Conservation (phyloP, 2,888 invertebrate genomes). For the Chymomyza fuscimana region DNA sequence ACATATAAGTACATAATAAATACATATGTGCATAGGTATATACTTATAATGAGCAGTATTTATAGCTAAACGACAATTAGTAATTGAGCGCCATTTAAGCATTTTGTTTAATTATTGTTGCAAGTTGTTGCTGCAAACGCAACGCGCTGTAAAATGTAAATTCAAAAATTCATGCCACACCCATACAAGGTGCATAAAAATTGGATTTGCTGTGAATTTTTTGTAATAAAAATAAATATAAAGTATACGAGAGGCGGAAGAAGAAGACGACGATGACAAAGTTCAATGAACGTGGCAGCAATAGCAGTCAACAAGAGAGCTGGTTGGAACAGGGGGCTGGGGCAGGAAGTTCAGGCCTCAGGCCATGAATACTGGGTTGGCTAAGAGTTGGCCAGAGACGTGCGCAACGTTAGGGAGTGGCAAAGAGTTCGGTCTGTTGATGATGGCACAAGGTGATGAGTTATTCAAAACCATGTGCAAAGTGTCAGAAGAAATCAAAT, state of each 20-base stretch:
- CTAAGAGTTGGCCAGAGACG: conserved; percentile 38
- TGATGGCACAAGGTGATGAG: conserved; percentile 60
- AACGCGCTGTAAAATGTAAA: conserved; percentile 24
- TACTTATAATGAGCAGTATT: conserved; percentile 55
- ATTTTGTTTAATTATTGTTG: conserved; percentile 34
- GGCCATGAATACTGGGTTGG: conserved; percentile 46
- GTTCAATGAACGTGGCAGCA: conserved; percentile 57
- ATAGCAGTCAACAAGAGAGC: background rate
- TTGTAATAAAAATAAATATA: conserved; percentile 1
- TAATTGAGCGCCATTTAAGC: conserved; percentile 52
- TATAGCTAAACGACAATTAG: conserved; percentile 55
- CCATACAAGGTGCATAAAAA: conserved; percentile 18
- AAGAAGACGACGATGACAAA: conserved; percentile 23
- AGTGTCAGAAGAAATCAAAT: conserved; percentile 68
- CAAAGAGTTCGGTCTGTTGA: conserved; percentile 11
- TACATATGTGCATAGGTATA: conserved; percentile 2
- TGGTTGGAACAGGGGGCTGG: background rate
- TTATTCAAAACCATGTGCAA: conserved; percentile 69
- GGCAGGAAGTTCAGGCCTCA: conserved; percentile 44
- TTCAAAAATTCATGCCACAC: conserved; percentile 39
- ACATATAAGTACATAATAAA: background rate
- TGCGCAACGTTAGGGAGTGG: conserved; percentile 25
- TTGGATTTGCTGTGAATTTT: conserved; percentile 16
- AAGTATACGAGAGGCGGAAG: background rate
- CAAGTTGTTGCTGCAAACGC: conserved; percentile 11